Evolutionary conservation across 2,797 vertebrate species (phyloP).

Genomic region (Enteromius radiatus): DNA sequence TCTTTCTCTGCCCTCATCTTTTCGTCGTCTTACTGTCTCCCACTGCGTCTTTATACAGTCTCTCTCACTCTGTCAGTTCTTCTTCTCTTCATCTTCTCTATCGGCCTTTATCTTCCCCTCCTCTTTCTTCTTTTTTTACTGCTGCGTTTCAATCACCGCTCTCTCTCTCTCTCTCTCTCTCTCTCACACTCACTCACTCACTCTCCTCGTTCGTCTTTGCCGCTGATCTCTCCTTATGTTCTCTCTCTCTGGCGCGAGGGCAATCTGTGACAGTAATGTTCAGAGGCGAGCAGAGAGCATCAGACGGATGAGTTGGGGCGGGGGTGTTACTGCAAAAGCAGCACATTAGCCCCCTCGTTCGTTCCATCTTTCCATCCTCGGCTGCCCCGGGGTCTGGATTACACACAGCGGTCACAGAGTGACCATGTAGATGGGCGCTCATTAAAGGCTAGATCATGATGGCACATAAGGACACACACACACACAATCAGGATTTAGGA

Average conservation of each 20-base stretch:
- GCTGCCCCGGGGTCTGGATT: slow-evolving; percentile 26
- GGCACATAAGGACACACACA: background rate
- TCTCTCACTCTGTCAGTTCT: slow-evolving; percentile 56
- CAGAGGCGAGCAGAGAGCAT: slow-evolving; percentile 76
- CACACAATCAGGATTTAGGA: slow-evolving; percentile 4
- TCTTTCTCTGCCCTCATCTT: slow-evolving; percentile 64
- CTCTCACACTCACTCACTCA: background rate
- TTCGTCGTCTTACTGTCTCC: slow-evolving; percentile 37
- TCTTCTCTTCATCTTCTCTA: slow-evolving; percentile 72
- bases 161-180: slow-evolving; percentile 13
- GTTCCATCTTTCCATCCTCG: slow-evolving; percentile 16
- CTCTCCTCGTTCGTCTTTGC: slow-evolving; percentile 20
- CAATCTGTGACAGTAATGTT: slow-evolving; percentile 60
- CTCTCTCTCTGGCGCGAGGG: slow-evolving; percentile 39
- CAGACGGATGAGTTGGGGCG: slow-evolving; percentile 76
- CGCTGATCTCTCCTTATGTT: slow-evolving; percentile 38
- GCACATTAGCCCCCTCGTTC: slow-evolving; percentile 66
- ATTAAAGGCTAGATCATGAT: slow-evolving; percentile 48
- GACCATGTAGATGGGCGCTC: slow-evolving; percentile 19
- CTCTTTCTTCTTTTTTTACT: slow-evolving; percentile 49
- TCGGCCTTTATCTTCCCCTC: slow-evolving; percentile 49
- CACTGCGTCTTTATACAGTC: slow-evolving; percentile 59
- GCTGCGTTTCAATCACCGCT: slow-evolving; percentile 50
- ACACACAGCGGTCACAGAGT: slow-evolving; percentile 39
- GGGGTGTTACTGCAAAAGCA: slow-evolving; percentile 73